Conservation (phyloP, 2,113 vertebrate species). For the Ictalurus furcatus region DNA sequence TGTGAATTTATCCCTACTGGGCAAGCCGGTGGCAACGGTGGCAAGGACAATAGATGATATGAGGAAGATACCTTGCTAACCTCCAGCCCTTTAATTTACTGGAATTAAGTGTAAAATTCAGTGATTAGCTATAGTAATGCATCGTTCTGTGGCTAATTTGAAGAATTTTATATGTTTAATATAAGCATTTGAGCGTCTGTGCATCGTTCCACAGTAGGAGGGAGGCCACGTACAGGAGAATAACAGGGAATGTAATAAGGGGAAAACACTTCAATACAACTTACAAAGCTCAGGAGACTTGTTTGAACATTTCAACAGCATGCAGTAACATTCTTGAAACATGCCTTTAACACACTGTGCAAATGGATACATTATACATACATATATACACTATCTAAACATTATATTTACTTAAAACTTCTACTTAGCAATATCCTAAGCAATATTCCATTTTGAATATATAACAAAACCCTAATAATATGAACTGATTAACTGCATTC, state of each 20-base stretch:
- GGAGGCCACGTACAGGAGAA: neutral
- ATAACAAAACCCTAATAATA: neutral
- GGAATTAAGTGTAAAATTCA: neutral
- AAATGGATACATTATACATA: neutral
- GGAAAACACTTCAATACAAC: slow-evolving; percentile 25
- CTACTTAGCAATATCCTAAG: neutral
- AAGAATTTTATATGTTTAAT: neutral
- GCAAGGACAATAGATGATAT: too few species aligned
- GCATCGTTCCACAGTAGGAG: neutral
- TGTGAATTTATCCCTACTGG: too few species aligned
- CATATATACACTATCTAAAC: too few species aligned
- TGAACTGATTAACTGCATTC: neutral
- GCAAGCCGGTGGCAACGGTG: too few species aligned
- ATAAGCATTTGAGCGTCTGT: slow-evolving; percentile 24
- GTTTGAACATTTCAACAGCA: neutral
- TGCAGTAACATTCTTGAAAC: neutral
- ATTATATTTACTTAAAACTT: slow-evolving; percentile 8
- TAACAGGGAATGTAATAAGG: slow-evolving; percentile 37
- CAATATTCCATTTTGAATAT: neutral
- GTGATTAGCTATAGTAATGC: neutral
- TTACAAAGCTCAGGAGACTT: neutral
- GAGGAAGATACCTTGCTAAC: neutral
- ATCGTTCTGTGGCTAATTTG: neutral
- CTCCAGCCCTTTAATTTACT: neutral
- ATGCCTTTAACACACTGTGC: neutral